Base-by-base conservation (phyloP, 2,888 invertebrate species). In the Ormia ochracea region DNA sequence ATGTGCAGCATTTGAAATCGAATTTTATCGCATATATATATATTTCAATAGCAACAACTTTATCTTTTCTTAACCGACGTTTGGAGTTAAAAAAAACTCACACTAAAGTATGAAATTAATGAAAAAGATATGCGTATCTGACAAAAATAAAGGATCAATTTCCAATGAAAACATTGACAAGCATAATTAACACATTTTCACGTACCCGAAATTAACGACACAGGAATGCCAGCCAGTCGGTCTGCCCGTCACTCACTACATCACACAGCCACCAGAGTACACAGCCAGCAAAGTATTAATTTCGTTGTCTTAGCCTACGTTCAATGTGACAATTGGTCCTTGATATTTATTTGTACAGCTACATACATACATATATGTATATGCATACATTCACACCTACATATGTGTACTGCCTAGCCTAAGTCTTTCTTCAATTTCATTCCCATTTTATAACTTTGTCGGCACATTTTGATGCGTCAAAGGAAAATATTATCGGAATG, bases 161-260 rank as follows among this genome's bases (percentile, higher is more conserved):
- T 82, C 82, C 80, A 82, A 78, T 77, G 78, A 84, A 81, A 83
- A 82, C 82, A 83, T 82, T 81, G 82, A 81, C 82, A 78, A 66
- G 75, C 78, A 66, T 82, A 82, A 82, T 83, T 82, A 82, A 82
- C 82, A 83, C 83, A 83, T 82, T 82, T 81, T 72, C 78, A 69
- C 61, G 63, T 76, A 75, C 45, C 66, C 48, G 50, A 48, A 19
- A 5, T 38, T 28, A 14, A 9, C 17, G n/a, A 17, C 33, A 63
- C 10, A 23, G n/a, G 7, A 43, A 21, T 43, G 6, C 38, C 14
- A 21, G 26, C 28, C 19, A 23, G 4, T 33, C n/a, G 36, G 5
- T 43, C 45, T 28, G 12, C 31, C 9, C 7, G 26, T 43, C 52
- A 41, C 28, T 19, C 14, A 28, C 6, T 21, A 26, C 31, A 3